A percentile compares a stretch with the other conserved stretches of the same genome.
phyloP scores from a whole-genome alignment of 2,113 vertebrate species.

The Callorhinus ursinus region DNA sequence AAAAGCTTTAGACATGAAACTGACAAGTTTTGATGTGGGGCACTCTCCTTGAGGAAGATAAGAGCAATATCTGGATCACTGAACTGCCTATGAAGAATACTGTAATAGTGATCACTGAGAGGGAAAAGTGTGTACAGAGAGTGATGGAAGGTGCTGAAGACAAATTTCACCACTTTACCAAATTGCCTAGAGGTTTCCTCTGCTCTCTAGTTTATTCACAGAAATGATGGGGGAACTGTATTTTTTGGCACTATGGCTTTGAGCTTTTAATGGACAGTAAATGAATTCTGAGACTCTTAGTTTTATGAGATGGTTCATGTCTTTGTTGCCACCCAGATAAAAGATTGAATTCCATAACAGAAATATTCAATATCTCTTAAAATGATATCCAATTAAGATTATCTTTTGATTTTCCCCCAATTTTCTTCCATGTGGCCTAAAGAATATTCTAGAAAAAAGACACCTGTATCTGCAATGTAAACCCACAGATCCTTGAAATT shows the following conservation, averaged over 20 bases:
- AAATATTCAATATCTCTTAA: background rate
- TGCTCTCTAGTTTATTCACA: background rate
- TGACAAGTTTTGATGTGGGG: background rate
- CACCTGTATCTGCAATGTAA: background rate
- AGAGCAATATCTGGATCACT: background rate
- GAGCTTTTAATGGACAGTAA: background rate
- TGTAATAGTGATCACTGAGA: background rate
- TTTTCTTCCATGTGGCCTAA: background rate
- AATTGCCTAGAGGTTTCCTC: background rate
- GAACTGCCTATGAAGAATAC: background rate
- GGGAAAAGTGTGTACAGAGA: background rate
- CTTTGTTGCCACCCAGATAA: background rate
- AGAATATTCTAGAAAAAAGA: background rate
- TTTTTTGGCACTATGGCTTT: background rate
- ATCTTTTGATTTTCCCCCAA: background rate
- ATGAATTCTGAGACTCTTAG: background rate
- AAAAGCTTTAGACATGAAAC: background rate
- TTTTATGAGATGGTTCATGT: background rate
- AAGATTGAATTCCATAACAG: background rate
- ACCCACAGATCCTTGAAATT: background rate
- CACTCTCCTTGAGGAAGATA: background rate
- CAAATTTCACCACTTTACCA: background rate
- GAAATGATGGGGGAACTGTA: background rate
- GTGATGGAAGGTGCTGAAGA: background rate
- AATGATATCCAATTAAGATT: background rate